Evolutionary conservation across 2,888 invertebrate species (phyloP).

Genomic region (Allacma fusca): DNA sequence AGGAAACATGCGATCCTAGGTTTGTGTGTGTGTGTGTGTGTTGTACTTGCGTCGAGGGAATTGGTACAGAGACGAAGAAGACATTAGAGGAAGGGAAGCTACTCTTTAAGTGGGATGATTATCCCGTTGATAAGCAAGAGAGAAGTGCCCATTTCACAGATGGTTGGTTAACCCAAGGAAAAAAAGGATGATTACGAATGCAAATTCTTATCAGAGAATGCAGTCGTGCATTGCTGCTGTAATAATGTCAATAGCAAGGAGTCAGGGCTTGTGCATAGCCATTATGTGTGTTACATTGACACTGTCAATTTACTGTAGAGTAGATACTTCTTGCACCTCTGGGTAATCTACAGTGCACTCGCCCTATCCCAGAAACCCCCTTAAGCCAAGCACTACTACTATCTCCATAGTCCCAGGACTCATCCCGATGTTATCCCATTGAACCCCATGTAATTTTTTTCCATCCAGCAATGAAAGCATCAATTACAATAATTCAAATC

Average conservation of each 20-base stretch:
- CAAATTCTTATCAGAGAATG: constrained; percentile 41
- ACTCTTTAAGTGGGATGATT: constrained; percentile 25
- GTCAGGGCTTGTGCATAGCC: not conserved
- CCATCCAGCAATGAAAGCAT: too few relatives aligned
- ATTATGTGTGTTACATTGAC: too few relatives aligned
- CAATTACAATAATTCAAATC: too few relatives aligned
- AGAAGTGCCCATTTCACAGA: constrained; percentile 37
- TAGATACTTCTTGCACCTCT: too few relatives aligned
- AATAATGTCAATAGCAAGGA: not conserved
- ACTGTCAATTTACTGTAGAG: too few relatives aligned
- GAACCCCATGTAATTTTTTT: too few relatives aligned
- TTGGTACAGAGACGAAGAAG: not conserved
- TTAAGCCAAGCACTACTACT: too few relatives aligned
- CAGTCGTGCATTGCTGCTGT: constrained; percentile 38
- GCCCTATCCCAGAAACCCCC: too few relatives aligned
- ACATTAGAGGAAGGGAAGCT: constrained; percentile 19
- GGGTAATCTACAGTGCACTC: too few relatives aligned
- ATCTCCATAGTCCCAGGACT: too few relatives aligned
- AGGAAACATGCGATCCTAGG: too few relatives aligned
- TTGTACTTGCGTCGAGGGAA: not conserved
- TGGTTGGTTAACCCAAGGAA: constrained; percentile 32
- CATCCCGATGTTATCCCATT: too few relatives aligned
- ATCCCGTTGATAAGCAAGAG: constrained; percentile 20
- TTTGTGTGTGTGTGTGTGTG: not conserved
- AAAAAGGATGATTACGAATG: constrained; percentile 20